Base-by-base conservation (phyloP, 1,140 invertebrate genomes). In the Danaus melanippus region DNA sequence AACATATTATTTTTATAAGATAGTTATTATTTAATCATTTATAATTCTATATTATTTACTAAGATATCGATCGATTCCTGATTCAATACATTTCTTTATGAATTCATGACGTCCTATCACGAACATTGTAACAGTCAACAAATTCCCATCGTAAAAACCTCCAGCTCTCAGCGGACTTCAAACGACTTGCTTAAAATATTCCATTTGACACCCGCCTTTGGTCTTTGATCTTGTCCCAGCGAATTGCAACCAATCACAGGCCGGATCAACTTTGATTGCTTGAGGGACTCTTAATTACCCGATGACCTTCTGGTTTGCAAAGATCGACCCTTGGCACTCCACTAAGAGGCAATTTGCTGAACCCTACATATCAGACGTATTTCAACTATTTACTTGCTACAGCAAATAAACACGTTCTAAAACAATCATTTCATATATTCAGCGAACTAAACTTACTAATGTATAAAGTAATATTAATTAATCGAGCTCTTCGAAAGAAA, bases 211-310 rank as follows among this genome's bases (percentile, higher is more conserved):
- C 58, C 48, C 45, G 57, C 57, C 21, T 32, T 32, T 32, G 21
- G 21, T 60, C 58, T 60, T 60, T 60, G 58, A 60, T 60, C 49
- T 56, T 15, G 39, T 49, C 53, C 48, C 40, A 56, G 43, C 42
- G 42, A 40, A 42, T 46, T 48, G 53, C 54, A 55, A 50, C 58
- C 58, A 60, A 60, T 60, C 58, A 60, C 58, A 17, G 58, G 41
- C 42, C 58, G 53, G 44, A 46, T 15, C 58, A 55, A 60, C 49
- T 60, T 60, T 60, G 58, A 60, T 60, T 60, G 58, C 58, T 60
- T 60, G 53, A 60, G 58, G 58, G 58, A 60, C 58, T 56, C 58
- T 60, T 60, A 60, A 60, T 60, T 60, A 60, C 44, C 53, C 48
- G 58, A 56, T 60, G 58, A 60, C 58, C 58, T 60, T 41, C 47